Evolutionary conservation across 1,140 invertebrate genomes (phyloP), one percentile per base, ranked within the genome.

Genomic region (Calephelis virginiensis): DNA sequence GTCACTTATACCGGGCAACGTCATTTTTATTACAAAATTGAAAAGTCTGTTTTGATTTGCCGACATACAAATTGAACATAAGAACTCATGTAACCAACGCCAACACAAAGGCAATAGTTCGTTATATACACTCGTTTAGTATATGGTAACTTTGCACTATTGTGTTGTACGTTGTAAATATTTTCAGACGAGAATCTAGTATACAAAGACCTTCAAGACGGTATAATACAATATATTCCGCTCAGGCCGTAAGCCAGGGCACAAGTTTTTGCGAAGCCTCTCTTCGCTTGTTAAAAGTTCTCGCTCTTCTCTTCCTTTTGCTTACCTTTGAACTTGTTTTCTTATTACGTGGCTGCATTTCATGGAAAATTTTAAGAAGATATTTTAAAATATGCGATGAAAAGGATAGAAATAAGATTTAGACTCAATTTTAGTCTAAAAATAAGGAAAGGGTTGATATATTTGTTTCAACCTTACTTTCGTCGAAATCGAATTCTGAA

Each of bases 211-310:
- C 50, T 9, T 28, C 49, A 53, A 53, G 50, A 11, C 50, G 50
- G 14, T 17, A 53, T 53, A 28, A 14, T 28, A 17, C 6, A 28
- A 53, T 53, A 53, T 53, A 53, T 28, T 28, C 14, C 14, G 49
- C 50, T 28, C 12, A 47, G 53, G 13, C 53, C 46, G 61, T 47
- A 47, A 63, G 61, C 46, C 61, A 17, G 43, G 10, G 61, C 61
- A 47, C 13, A 66, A 71, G 69, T 68, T 73, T 68, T 45, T 60
- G 69, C 65, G 28, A 14, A 53, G 67, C 69, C 37, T 59, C 72
- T 53, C 50, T 53, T 17, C 53, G 73, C 73, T 75, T 71, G 73
- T 75, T 75, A 75, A 70, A 75, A 75, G 67, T 75, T 75, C 63
- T 49, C 14, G 64, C 61, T 48, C 66, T 64, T 68, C 61, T 48